Percentiles rank a stretch among this genome's conserved stretches.
Evolutionary conservation across 2,113 vertebrate species (phyloP).

Genomic region (Bubo bubo): DNA sequence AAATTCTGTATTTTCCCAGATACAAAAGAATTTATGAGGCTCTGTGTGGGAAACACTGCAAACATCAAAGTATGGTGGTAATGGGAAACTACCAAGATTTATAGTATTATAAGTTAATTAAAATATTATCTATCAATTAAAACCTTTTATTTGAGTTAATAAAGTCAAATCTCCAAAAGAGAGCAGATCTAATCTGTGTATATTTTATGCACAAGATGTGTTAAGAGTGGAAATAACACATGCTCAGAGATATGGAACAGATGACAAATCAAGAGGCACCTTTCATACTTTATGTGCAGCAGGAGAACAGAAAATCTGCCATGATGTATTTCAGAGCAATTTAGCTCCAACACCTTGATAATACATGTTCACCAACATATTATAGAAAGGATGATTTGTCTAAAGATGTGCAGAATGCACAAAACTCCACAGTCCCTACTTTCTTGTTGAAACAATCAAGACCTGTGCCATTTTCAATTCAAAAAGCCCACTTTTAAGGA

Average conservation of each 20-base stretch:
- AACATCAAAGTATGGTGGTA: fast-evolving
- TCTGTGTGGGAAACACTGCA: neutral
- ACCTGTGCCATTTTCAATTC: neutral
- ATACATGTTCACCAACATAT: neutral
- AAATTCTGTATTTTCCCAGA: neutral
- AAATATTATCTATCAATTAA: neutral
- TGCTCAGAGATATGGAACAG: neutral
- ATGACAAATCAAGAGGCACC: neutral
- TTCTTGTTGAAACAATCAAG: neutral
- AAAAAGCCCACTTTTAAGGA: neutral
- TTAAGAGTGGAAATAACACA: neutral
- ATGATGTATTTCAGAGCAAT: neutral
- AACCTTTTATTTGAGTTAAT: neutral
- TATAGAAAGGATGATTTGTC: neutral
- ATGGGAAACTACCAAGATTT: neutral
- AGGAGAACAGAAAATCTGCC: neutral
- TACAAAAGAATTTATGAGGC: neutral
- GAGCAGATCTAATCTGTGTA: neutral
- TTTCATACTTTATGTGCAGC: neutral
- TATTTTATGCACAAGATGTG: neutral
- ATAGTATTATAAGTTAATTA: neutral
- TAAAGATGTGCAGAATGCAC: neutral
- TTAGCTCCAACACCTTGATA: neutral
- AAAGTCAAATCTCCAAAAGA: neutral
- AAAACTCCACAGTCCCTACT: neutral